Conservation (phyloP, 2,888 invertebrate species). For the Galeruca laticollis region DNA sequence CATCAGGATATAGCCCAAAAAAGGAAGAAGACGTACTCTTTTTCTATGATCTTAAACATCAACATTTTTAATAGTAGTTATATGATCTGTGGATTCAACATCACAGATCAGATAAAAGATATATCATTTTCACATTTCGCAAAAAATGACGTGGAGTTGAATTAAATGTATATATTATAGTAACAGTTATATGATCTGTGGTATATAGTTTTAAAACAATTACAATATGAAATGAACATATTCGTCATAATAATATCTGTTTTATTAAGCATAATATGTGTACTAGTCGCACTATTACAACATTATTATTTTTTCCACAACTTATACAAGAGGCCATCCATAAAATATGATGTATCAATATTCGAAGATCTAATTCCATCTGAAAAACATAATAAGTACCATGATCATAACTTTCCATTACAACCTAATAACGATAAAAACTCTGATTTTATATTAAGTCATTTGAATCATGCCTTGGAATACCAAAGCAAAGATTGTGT, state of each 20-base stretch:
- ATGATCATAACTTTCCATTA: slow-evolving; percentile 48
- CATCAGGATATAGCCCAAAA: too few species aligned
- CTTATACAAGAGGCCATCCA: slow-evolving; percentile 53
- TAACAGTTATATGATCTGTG: too few species aligned
- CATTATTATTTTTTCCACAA: slow-evolving; percentile 60
- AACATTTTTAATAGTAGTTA: too few species aligned
- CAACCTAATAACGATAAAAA: slow-evolving; percentile 51
- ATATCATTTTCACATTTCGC: too few species aligned
- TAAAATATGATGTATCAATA: slow-evolving; percentile 58
- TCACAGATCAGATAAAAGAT: too few species aligned
- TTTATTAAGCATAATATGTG: slow-evolving; percentile 63
- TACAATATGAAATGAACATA: slow-evolving; percentile 52
- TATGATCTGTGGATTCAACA: too few species aligned
- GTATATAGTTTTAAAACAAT: slow-evolving; percentile 1
- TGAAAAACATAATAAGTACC: slow-evolving; percentile 52
- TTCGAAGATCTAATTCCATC: slow-evolving; percentile 64
- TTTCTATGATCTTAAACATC: too few species aligned
- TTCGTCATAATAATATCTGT: slow-evolving; percentile 59
- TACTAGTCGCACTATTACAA: slow-evolving; percentile 62
- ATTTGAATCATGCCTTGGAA: slow-evolving; percentile 57
- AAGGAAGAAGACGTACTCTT: too few species aligned
- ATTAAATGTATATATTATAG: too few species aligned
- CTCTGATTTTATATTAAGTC: slow-evolving; percentile 58
- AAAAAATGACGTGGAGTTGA: too few species aligned
- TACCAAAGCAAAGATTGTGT: slow-evolving; percentile 48